Percentiles rank a stretch among this genome's conserved stretches.
phyloP scores from a whole-genome alignment of 1,140 invertebrate species.

The Geopemphigus sp. region DNA sequence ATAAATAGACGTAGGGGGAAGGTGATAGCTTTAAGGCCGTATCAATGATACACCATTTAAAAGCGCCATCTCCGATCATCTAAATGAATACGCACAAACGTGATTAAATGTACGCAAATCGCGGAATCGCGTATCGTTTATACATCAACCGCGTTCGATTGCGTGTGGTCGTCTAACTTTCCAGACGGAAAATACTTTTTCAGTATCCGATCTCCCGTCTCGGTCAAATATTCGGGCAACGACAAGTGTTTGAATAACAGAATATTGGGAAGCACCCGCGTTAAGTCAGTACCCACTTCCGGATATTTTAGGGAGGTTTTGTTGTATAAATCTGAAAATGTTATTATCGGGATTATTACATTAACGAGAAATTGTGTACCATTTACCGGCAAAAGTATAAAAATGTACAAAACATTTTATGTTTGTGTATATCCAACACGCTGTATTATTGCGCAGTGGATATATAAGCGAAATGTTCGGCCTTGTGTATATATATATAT shows the following conservation, averaged over 20 bases:
- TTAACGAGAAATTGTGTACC: too few relatives aligned
- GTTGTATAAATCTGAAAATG: not conserved
- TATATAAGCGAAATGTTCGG: too few relatives aligned
- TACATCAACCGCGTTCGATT: conserved; percentile 7
- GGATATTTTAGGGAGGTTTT: not conserved
- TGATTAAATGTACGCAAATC: too few relatives aligned
- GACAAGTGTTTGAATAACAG: conserved; percentile 6
- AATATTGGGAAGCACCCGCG: not conserved
- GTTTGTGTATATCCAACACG: too few relatives aligned
- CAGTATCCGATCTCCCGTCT: not conserved
- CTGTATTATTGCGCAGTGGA: too few relatives aligned
- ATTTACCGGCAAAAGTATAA: too few relatives aligned
- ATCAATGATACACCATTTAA: not conserved
- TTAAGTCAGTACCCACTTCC: not conserved
- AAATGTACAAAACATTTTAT: too few relatives aligned
- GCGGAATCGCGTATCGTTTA: too few relatives aligned
- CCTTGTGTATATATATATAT: too few relatives aligned
- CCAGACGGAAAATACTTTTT: conserved; percentile 8
- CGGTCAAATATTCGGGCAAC: not conserved
- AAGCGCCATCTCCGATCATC: conserved; percentile 8
- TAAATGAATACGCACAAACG: not conserved
- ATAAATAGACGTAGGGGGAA: conserved; percentile 17
- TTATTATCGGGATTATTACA: too few relatives aligned
- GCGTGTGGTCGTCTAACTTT: not conserved
- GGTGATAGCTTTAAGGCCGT: not conserved